Evolutionary conservation across 2,888 invertebrate species (phyloP).

Genomic region (Machimus rusticus): DNA sequence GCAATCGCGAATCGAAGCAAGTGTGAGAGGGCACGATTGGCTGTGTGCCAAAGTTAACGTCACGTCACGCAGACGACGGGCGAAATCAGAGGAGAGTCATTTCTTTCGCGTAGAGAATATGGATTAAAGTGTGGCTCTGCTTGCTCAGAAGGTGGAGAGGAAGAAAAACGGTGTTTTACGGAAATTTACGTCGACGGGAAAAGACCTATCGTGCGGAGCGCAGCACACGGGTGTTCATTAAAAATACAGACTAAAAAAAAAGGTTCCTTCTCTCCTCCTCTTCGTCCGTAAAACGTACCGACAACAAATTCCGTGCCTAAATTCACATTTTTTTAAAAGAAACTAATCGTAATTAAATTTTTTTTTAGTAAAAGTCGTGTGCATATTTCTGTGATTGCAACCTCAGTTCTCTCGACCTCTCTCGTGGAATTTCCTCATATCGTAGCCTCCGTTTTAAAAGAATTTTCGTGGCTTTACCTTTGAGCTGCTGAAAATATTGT

Average conservation of each 20-base stretch:
- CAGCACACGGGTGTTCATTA: constrained; percentile 24
- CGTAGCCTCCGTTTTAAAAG: neutral
- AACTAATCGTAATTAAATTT: neutral
- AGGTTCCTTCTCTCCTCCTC: constrained; percentile 23
- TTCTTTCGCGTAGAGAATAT: constrained; percentile 30
- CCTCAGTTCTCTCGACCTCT: neutral
- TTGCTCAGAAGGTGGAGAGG: constrained; percentile 16
- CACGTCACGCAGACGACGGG: constrained; percentile 3
- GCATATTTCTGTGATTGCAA: neutral
- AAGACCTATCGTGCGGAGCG: constrained; percentile 34
- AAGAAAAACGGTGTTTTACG: constrained; percentile 43
- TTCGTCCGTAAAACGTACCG: constrained; percentile 12
- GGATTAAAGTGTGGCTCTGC: neutral
- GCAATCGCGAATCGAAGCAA: constrained; percentile 10
- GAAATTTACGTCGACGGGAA: constrained; percentile 41
- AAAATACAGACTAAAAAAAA: neutral
- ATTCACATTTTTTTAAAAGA: neutral
- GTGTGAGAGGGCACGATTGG: neutral
- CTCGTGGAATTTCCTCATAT: neutral
- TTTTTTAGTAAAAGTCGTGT: neutral
- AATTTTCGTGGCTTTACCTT: neutral
- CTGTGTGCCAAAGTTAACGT: neutral
- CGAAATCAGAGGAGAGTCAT: constrained; percentile 5
- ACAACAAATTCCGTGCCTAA: neutral
- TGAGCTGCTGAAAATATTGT: neutral